Percentiles rank a stretch among this genome's conserved stretches.
These are phyloP conservation scores for Atrichornis clamosus DNA, from an alignment of 2,113 vertebrate genomes.

Conservation along the genomic window DNA sequence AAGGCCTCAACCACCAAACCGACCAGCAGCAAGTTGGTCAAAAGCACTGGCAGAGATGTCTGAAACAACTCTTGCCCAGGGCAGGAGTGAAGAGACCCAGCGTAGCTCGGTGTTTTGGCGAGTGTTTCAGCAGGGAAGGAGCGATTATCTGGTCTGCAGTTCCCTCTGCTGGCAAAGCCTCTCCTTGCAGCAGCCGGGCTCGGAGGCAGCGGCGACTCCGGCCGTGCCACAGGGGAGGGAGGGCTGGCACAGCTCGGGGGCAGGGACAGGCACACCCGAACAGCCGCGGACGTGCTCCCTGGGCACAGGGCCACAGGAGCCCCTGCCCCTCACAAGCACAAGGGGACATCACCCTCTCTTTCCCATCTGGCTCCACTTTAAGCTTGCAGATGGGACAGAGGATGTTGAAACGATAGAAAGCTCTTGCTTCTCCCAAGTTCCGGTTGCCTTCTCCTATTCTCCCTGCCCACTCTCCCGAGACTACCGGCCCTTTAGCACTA, in stretches of 20 bases:
- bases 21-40: background rate
- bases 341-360: background rate
- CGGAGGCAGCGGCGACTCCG: background rate
- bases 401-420: no score
- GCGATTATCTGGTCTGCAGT: background rate
- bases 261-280: no score
- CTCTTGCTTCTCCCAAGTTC: background rate
- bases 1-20: background rate
- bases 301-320: background rate
- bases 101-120: fast-evolving
- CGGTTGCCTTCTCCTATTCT: background rate
- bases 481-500: background rate
- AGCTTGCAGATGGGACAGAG: background rate
- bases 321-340: background rate
- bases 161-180: conserved; percentile 47
- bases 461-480: background rate
- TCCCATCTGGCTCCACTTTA: background rate
- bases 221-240: background rate
- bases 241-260: no score
- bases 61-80: background rate
- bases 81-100: fast-evolving
- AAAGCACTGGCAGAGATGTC: background rate
- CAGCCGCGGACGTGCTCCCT: background rate
- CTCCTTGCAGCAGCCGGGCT: background rate
- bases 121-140: fast-evolving